phyloP scores from a whole-genome alignment of 2,797 vertebrate species.

The Prunella strophiata region DNA sequence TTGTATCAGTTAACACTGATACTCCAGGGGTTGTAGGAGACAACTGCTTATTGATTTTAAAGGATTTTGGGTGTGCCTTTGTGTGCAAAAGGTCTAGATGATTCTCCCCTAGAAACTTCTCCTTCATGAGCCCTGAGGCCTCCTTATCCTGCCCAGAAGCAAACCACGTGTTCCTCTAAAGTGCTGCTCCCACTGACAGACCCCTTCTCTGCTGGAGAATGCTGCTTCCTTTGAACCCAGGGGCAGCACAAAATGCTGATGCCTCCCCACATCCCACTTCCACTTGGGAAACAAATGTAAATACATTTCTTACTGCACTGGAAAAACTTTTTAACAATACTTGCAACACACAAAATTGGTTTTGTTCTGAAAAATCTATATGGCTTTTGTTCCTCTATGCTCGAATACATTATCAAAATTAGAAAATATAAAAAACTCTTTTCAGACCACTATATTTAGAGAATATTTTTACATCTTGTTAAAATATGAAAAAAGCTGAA shows the following conservation, averaged over 20 bases:
- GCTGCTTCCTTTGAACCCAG: background rate
- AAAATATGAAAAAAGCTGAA: background rate
- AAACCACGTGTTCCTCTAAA: background rate
- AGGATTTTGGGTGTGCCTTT: background rate
- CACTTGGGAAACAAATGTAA: background rate
- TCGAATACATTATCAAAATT: background rate
- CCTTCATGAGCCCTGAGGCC: background rate
- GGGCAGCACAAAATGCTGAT: background rate
- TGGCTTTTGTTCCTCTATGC: background rate
- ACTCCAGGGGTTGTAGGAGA: background rate
- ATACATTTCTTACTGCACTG: background rate
- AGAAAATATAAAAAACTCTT: background rate
- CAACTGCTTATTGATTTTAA: background rate
- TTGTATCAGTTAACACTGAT: background rate
- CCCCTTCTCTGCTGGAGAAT: accelerated
- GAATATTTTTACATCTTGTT: background rate
- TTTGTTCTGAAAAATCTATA: background rate
- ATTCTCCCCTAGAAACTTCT: background rate
- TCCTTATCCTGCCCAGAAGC: background rate
- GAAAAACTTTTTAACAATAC: background rate
- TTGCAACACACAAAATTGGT: background rate
- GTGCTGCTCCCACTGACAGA: background rate
- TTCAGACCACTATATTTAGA: background rate
- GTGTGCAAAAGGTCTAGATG: background rate
- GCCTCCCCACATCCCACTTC: background rate